Evolutionary conservation across 2,113 vertebrate species (phyloP).

Genomic region (Oenanthe melanoleuca): DNA sequence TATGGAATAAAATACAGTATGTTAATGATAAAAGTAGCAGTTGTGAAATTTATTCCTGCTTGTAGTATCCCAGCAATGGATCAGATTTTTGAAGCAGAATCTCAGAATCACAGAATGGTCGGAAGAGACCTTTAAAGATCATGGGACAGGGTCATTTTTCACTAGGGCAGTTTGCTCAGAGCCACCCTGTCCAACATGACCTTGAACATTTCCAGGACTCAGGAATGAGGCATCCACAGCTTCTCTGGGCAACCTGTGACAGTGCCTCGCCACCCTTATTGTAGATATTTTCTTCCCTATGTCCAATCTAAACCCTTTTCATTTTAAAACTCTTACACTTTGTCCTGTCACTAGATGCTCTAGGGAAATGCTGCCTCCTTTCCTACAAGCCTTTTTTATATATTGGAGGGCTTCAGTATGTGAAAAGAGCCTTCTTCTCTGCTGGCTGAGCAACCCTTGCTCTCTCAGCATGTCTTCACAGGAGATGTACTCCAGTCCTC

Average conservation of each 20-base stretch:
- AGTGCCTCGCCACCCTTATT: neutral
- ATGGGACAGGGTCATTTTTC: neutral
- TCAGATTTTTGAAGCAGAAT: neutral
- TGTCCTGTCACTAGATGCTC: neutral
- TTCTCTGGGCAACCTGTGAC: neutral
- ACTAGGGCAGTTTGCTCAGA: neutral
- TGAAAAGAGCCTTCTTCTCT: neutral
- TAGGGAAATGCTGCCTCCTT: fast-evolving
- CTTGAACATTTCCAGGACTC: neutral
- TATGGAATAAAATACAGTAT: neutral
- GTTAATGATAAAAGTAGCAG: neutral
- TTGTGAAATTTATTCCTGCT: neutral
- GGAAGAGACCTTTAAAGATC: neutral
- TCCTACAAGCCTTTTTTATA: neutral
- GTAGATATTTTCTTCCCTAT: neutral
- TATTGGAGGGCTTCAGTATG: neutral
- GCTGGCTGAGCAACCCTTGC: neutral
- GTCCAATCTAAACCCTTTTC: neutral
- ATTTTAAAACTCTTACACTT: neutral
- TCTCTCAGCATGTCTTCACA: neutral
- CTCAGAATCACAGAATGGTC: neutral
- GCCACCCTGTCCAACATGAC: fast-evolving
- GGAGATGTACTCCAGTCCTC: neutral
- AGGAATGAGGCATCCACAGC: fast-evolving
- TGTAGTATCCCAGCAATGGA: neutral